Evolutionary conservation across 1,140 invertebrate genomes (phyloP).

Genomic region (Pygmarrhopalites habei): DNA sequence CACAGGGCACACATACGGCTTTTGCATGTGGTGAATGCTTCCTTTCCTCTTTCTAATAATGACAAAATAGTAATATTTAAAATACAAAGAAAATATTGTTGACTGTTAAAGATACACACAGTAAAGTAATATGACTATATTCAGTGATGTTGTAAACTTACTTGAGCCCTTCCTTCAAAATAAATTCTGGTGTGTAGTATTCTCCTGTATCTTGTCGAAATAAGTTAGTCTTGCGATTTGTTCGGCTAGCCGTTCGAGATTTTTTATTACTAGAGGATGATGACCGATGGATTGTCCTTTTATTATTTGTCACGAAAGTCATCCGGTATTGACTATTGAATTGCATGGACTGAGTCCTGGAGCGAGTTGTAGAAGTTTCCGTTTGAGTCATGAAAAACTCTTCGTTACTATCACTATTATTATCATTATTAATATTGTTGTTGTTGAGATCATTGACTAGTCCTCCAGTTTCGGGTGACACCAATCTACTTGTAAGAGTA

Average conservation of each 20-base stretch:
- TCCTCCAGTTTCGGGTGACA: no score
- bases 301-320: constrained; percentile 1
- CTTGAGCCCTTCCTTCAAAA: constrained; percentile 8
- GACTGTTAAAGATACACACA: neutral
- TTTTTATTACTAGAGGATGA: neutral
- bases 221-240: neutral
- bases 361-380: no score
- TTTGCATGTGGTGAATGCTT: neutral
- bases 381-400: neutral
- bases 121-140: neutral
- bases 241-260: neutral
- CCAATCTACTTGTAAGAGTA: no score
- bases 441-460: no score
- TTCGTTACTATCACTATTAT: no score
- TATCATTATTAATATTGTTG: no score
- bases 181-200: constrained; percentile 10
- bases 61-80: neutral
- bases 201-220: neutral
- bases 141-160: neutral
- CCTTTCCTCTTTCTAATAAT: neutral
- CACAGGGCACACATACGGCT: no score
- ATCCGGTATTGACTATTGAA: neutral
- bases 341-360: no score
- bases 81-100: neutral
- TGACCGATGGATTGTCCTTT: neutral